Percentiles rank a stretch among this genome's conserved stretches.
Evolutionary conservation across 2,797 vertebrate species (phyloP).

Genomic region (Muscicapa striata): DNA sequence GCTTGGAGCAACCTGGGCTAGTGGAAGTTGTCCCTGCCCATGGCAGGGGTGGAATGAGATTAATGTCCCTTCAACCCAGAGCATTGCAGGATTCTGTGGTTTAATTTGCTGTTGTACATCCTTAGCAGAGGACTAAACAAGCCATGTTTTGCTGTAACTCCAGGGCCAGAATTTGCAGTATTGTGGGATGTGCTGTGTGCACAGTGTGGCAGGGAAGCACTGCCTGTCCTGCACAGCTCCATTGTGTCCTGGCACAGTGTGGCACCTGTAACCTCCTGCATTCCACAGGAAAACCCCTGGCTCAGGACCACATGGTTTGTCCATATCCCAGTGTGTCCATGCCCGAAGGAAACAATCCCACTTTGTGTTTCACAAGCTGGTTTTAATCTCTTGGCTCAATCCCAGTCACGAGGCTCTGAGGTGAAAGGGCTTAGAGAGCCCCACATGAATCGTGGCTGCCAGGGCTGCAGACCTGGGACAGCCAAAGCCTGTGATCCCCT

Average conservation of each 20-base stretch:
- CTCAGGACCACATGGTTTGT: accelerated
- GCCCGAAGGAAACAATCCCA: background rate
- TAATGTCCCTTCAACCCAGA: background rate
- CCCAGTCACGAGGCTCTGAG: slow-evolving; percentile 9
- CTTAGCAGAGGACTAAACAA: background rate
- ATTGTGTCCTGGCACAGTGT: background rate
- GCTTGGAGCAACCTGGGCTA: accelerated
- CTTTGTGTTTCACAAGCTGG: background rate
- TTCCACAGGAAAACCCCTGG: background rate
- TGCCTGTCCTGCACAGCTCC: background rate
- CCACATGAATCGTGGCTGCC: accelerated
- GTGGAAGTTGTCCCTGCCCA: background rate
- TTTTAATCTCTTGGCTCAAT: slow-evolving; percentile 24
- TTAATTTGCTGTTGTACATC: background rate
- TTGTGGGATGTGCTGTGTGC: background rate
- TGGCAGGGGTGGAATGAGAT: background rate
- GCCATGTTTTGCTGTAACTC: background rate
- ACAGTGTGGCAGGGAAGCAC: background rate
- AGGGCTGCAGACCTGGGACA: background rate
- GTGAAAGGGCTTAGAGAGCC: background rate
- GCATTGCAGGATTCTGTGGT: background rate
- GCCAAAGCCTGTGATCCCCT: accelerated
- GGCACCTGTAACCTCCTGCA: background rate
- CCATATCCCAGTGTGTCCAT: background rate
- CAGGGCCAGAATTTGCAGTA: accelerated